Evolutionary conservation across 2,797 vertebrate species (phyloP).

Genomic region (Dryobates pubescens): DNA sequence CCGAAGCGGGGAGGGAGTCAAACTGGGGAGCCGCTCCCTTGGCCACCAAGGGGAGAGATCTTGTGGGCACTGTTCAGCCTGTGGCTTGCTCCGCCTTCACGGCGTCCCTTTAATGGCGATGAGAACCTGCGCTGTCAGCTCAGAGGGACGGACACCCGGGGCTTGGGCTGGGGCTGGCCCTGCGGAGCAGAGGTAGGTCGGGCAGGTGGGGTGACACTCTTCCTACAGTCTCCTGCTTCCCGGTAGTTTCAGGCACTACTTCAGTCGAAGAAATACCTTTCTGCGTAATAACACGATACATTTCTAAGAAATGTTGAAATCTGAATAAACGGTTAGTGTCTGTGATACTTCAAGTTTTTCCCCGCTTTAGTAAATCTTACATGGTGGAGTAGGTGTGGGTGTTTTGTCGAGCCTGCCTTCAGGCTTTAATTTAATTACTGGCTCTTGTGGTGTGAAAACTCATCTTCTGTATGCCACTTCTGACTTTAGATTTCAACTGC

Average conservation of each 20-base stretch:
- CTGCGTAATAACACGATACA: not conserved
- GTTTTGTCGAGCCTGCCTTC: not conserved
- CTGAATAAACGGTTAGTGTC: not conserved
- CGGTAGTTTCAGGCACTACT: not conserved
- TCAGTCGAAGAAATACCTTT: not conserved
- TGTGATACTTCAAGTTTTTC: fast-evolving
- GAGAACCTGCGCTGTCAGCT: not conserved
- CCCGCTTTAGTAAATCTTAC: fast-evolving
- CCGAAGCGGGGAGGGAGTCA: not conserved
- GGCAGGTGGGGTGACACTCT: not conserved
- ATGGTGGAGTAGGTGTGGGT: fast-evolving
- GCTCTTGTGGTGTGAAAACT: not conserved
- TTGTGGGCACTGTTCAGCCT: not conserved
- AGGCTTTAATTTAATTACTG: not conserved
- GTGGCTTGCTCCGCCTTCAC: not conserved
- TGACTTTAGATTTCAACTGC: not conserved
- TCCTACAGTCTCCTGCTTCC: fast-evolving
- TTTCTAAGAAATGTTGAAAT: not conserved
- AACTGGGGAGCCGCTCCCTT: not conserved
- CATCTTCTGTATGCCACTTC: fast-evolving
- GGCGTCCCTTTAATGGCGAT: not conserved
- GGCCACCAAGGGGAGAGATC: not conserved
- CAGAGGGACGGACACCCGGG: too few relatives aligned
- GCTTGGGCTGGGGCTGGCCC: too few relatives aligned
- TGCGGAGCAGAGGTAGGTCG: too few relatives aligned